These are phyloP conservation scores for Sesamia nonagrioides DNA, from an alignment of 1,140 invertebrate species.

Conservation along the genomic window DNA sequence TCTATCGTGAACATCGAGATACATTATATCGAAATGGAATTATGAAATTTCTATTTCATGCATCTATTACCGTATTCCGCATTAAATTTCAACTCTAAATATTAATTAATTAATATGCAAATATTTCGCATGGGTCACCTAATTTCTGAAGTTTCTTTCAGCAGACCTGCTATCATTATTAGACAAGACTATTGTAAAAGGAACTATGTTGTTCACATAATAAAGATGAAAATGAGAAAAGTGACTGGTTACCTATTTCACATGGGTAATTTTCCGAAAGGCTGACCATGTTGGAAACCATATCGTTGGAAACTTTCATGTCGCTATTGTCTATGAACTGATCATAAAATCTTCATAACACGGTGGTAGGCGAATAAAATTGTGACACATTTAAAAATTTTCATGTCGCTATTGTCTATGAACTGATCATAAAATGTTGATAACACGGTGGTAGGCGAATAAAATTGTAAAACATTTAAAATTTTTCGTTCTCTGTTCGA, in stretches of 20 bases:
- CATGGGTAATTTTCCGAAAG: background rate
- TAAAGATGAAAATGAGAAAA: background rate
- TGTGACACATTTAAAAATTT: background rate
- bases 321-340: constrained; percentile 1
- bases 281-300: background rate
- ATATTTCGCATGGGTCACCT: too few species aligned
- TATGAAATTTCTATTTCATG: too few species aligned
- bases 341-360: background rate
- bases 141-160: too few species aligned
- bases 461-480: background rate
- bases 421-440: constrained; percentile 3
- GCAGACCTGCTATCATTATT: too few species aligned
- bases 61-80: too few species aligned
- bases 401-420: constrained; percentile 6
- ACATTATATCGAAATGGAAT: too few species aligned
- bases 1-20: too few species aligned
- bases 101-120: too few species aligned
- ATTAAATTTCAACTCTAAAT: too few species aligned
- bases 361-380: background rate
- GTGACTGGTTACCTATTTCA: background rate
- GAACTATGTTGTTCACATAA: too few species aligned
- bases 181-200: too few species aligned
- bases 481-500: too few species aligned
- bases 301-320: background rate
- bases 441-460: background rate